Conservation (phyloP, 1,140 invertebrate genomes). For the Bombus difficillimus region DNA sequence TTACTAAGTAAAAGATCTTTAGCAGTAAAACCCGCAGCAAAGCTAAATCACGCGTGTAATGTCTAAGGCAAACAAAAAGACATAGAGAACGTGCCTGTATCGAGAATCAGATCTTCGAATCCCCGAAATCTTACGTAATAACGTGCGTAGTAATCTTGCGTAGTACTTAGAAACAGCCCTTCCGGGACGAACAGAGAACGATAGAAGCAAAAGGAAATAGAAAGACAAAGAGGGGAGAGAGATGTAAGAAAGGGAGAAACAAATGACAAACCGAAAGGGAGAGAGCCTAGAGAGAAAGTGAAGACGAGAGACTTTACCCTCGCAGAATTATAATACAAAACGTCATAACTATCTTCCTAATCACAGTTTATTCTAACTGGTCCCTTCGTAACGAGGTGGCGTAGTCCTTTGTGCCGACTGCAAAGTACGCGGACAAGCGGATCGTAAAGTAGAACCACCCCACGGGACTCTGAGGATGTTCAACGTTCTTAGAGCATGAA, state of each 20-base stretch:
- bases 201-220: neutral
- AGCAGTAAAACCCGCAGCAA: neutral
- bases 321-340: constrained; percentile 82
- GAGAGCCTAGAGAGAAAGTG: constrained; percentile 42
- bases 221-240: constrained; percentile 1
- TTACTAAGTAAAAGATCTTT: too few species aligned
- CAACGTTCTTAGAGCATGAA: constrained; percentile 68
- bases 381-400: constrained; percentile 79
- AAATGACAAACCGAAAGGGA: constrained; percentile 18
- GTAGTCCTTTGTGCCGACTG: constrained; percentile 71
- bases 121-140: constrained; percentile 61
- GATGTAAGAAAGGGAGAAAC: constrained; percentile 25
- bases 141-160: neutral
- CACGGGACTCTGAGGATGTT: constrained; percentile 67
- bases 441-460: constrained; percentile 80
- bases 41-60: neutral
- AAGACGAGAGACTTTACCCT: constrained; percentile 67
- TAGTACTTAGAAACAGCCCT: constrained; percentile 68
- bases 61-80: neutral
- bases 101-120: constrained; percentile 26
- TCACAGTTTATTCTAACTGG: constrained; percentile 82
- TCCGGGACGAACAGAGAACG: constrained; percentile 59
- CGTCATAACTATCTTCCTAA: constrained; percentile 82
- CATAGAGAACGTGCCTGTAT: neutral
- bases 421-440: constrained; percentile 74